These are phyloP conservation scores for Sebastes schlegelii DNA, from an alignment of 2,113 vertebrate genomes.

Conservation along the genomic window DNA sequence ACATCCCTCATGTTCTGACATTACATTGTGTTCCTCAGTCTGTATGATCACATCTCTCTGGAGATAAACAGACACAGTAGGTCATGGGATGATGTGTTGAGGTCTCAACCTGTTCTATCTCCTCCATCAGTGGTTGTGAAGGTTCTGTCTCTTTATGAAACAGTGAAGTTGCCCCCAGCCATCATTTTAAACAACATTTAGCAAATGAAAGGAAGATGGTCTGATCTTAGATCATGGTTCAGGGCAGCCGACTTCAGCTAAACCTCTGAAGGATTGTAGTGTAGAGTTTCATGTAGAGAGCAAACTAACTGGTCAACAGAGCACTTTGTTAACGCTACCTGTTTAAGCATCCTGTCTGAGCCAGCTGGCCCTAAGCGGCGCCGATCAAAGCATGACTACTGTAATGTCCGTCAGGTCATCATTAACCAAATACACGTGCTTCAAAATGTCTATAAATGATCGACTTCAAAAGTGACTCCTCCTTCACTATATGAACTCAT, in stretches of 20 bases:
- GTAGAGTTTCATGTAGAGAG: constrained; percentile 43
- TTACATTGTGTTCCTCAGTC: neutral
- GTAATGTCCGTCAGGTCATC: constrained; percentile 59
- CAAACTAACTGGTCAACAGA: constrained; percentile 67
- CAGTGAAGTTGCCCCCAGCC: constrained; percentile 68
- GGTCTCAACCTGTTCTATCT: constrained; percentile 20
- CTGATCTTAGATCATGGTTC: constrained; percentile 76
- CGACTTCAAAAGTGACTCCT: constrained; percentile 70
- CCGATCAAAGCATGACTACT: constrained; percentile 76
- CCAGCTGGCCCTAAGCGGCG: constrained; percentile 69
- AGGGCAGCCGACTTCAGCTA: constrained; percentile 37
- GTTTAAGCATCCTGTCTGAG: constrained; percentile 65
- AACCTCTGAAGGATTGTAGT: constrained; percentile 31
- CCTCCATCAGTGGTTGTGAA: constrained; percentile 22
- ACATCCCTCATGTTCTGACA: constrained; percentile 9
- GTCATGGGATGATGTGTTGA: neutral
- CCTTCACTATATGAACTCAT: constrained; percentile 77
- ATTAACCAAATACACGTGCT: constrained; percentile 68
- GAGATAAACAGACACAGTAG: neutral
- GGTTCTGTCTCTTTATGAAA: constrained; percentile 41
- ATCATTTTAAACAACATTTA: constrained; percentile 31
- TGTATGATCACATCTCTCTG: neutral
- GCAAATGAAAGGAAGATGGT: constrained; percentile 26
- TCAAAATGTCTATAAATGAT: constrained; percentile 69
- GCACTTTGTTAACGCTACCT: constrained; percentile 62